These are phyloP conservation scores for Tragelaphus scriptus DNA, from an alignment of 2,113 vertebrate genomes.

Conservation along the genomic window DNA sequence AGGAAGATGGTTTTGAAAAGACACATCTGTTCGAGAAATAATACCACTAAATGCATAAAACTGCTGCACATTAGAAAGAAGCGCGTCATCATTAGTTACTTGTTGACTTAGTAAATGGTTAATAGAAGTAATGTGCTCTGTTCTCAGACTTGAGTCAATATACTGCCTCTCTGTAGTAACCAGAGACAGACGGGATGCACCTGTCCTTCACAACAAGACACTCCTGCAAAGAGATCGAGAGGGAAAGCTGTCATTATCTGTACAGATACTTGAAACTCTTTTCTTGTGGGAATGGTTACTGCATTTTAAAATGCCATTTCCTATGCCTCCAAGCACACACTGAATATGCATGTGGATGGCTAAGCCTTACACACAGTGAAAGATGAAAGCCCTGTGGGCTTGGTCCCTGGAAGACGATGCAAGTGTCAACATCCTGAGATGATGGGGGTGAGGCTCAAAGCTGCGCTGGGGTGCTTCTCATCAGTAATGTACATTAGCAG, in stretches of 20 bases:
- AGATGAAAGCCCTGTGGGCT: slow-evolving; percentile 38
- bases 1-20: slow-evolving; percentile 50
- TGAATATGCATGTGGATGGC: slow-evolving; percentile 11
- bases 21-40: slow-evolving; percentile 48
- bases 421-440: slow-evolving; percentile 37
- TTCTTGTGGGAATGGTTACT: slow-evolving; percentile 53
- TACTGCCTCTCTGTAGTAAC: background rate
- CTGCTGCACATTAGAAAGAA: slow-evolving; percentile 1
- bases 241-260: slow-evolving; percentile 47
- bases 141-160: background rate
- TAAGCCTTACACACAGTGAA: background rate
- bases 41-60: slow-evolving; percentile 51
- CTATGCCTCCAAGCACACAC: background rate
- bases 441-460: slow-evolving; percentile 3
- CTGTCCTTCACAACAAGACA: background rate
- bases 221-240: background rate
- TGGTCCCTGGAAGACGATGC: slow-evolving; percentile 40
- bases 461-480: slow-evolving; percentile 10
- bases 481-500: background rate
- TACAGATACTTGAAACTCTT: slow-evolving; percentile 25
- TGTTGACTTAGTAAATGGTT: slow-evolving; percentile 14
- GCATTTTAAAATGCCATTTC: slow-evolving; percentile 59
- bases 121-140: background rate
- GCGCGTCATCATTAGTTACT: background rate
- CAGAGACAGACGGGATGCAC: slow-evolving; percentile 6